Conservation (phyloP, 2,797 vertebrate species). For the Cirrhinus molitorella region DNA sequence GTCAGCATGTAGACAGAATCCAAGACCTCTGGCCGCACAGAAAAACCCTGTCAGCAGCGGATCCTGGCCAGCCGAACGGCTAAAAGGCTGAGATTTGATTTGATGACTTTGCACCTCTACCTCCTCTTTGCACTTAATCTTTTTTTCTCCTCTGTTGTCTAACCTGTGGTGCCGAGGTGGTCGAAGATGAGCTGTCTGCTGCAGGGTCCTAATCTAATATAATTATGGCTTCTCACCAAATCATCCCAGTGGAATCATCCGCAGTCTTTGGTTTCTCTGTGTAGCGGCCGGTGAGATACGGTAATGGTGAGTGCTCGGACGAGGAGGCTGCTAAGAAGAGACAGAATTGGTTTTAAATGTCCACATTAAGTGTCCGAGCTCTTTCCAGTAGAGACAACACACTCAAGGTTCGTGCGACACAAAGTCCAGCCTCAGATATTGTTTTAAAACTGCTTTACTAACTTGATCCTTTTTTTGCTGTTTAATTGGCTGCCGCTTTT, state of each 20-base stretch:
- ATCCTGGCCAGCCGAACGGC: conserved; percentile 48
- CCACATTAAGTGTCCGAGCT: conserved; percentile 43
- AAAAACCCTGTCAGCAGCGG: conserved; percentile 51
- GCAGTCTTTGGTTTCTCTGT: conserved; percentile 40
- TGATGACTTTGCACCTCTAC: conserved; percentile 55
- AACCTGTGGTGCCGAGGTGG: conserved; percentile 47
- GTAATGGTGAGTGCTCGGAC: conserved; percentile 45
- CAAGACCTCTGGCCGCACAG: conserved; percentile 54
- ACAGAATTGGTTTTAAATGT: conserved; percentile 47
- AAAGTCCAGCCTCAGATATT: conserved; percentile 38
- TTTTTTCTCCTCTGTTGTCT: conserved; percentile 46
- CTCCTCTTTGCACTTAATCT: conserved; percentile 51
- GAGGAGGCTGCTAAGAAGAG: conserved; percentile 22
- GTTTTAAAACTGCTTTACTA: conserved; percentile 23
- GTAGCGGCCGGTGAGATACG: conserved; percentile 22
- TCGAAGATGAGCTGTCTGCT: conserved; percentile 50
- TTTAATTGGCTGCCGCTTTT: conserved; percentile 35
- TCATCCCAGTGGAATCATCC: conserved; percentile 38
- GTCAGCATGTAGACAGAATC: conserved; percentile 73
- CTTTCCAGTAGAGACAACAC: conserved; percentile 31
- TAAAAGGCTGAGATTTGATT: conserved; percentile 56
- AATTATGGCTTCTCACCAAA: conserved; percentile 50
- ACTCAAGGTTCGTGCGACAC: conserved; percentile 4
- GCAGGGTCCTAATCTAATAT: conserved; percentile 47
- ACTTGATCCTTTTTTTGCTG: background rate